phyloP scores from a whole-genome alignment of 1,140 invertebrate genomes.

The Bilobella aurantiaca region DNA sequence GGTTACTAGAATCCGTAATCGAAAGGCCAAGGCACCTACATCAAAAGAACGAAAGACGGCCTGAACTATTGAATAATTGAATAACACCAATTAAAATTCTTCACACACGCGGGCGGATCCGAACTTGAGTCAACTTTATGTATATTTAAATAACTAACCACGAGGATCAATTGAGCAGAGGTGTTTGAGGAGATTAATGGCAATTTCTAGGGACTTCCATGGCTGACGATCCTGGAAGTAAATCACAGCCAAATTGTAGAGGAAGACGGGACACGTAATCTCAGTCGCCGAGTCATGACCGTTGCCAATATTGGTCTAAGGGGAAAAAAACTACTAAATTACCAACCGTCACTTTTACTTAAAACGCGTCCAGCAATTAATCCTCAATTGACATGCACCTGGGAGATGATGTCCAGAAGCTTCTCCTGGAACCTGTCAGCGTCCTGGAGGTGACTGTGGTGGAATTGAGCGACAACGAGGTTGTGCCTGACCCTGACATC shows the following conservation, averaged over 20 bases:
- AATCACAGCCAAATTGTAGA: constrained; percentile 23
- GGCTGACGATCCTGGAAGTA: constrained; percentile 20
- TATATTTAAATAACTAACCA: not conserved
- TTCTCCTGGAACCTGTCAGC: not conserved
- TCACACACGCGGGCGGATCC: too few species aligned
- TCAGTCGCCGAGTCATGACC: not conserved
- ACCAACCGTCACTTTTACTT: not conserved
- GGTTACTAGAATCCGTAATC: too few species aligned
- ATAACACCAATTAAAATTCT: too few species aligned
- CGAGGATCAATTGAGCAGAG: not conserved
- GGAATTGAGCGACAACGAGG: not conserved
- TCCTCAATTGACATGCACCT: not conserved
- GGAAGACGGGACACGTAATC: not conserved
- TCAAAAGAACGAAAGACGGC: too few species aligned
- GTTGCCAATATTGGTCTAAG: not conserved
- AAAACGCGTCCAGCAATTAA: too few species aligned
- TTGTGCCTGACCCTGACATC: not conserved
- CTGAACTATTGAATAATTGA: too few species aligned
- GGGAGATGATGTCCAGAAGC: not conserved
- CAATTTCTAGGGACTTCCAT: constrained; percentile 14
- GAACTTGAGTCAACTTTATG: not conserved
- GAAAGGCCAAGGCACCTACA: too few species aligned
- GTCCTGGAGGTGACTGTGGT: not conserved
- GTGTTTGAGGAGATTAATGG: not conserved
- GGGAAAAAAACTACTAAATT: not conserved